Evolutionary conservation across 2,888 invertebrate genomes (phyloP).

Genomic region (Seira musarum): DNA sequence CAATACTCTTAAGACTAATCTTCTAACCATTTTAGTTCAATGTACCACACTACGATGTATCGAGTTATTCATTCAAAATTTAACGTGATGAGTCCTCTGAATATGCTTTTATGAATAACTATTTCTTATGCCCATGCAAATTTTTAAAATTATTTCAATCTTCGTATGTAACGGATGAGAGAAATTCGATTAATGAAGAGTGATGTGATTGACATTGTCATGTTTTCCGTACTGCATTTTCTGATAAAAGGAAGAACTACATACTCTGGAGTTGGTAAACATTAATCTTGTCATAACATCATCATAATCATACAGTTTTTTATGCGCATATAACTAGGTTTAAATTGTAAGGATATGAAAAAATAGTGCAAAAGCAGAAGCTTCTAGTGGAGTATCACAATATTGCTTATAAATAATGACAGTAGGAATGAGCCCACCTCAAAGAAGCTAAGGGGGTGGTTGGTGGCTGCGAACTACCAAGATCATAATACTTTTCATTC

Average conservation of each 20-base stretch:
- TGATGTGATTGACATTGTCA: constrained; percentile 12
- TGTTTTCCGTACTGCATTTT: neutral
- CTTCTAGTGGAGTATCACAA: neutral
- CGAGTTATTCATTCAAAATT: too few relatives aligned
- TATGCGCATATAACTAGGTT: neutral
- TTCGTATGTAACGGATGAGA: too few relatives aligned
- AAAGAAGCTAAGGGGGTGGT: neutral
- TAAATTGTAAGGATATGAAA: neutral
- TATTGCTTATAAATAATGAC: neutral
- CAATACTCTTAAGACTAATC: too few relatives aligned
- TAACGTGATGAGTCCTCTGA: too few relatives aligned
- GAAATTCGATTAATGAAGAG: neutral
- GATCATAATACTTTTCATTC: neutral
- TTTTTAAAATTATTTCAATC: too few relatives aligned
- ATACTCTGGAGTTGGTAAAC: neutral
- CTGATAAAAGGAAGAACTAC: neutral
- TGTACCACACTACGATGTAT: too few relatives aligned
- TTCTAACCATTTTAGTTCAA: too few relatives aligned
- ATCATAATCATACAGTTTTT: too few relatives aligned
- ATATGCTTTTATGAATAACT: too few relatives aligned
- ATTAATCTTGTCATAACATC: too few relatives aligned
- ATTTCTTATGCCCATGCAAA: too few relatives aligned
- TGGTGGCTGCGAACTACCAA: neutral
- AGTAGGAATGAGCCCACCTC: neutral
- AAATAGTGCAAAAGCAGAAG: neutral